Evolutionary conservation across 2,113 vertebrate species (phyloP).

Genomic region (Gila orcuttii): DNA sequence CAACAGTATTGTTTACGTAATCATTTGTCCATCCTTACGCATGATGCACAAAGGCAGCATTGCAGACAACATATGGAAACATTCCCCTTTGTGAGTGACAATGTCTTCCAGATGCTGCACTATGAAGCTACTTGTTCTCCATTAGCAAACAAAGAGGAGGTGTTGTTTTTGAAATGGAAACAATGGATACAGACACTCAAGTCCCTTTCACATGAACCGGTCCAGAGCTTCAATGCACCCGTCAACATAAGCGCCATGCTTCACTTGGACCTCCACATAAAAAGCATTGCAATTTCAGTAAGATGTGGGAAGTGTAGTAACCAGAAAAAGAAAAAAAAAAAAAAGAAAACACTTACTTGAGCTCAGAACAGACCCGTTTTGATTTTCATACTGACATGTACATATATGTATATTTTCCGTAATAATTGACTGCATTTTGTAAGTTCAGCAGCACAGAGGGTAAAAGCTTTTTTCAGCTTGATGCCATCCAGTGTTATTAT

Average conservation of each 20-base stretch:
- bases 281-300: neutral
- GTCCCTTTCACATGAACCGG: no score
- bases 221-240: no score
- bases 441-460: neutral
- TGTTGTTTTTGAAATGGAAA: neutral
- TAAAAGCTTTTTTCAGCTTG: neutral
- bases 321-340: neutral
- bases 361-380: neutral
- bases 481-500: neutral
- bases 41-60: neutral
- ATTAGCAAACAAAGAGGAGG: neutral
- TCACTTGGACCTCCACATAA: no score
- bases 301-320: neutral
- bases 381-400: neutral
- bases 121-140: conserved; percentile 28
- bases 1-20: no score
- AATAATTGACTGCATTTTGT: neutral
- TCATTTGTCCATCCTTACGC: no score
- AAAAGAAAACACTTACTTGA: neutral
- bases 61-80: conserved; percentile 8
- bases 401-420: neutral
- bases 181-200: neutral
- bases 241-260: no score
- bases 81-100: conserved; percentile 20
- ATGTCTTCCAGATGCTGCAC: conserved; percentile 49